Evolutionary conservation across 2,113 vertebrate genomes (phyloP), one percentile per base, ranked within the genome.

Genomic region (Capreolus pygargus): DNA sequence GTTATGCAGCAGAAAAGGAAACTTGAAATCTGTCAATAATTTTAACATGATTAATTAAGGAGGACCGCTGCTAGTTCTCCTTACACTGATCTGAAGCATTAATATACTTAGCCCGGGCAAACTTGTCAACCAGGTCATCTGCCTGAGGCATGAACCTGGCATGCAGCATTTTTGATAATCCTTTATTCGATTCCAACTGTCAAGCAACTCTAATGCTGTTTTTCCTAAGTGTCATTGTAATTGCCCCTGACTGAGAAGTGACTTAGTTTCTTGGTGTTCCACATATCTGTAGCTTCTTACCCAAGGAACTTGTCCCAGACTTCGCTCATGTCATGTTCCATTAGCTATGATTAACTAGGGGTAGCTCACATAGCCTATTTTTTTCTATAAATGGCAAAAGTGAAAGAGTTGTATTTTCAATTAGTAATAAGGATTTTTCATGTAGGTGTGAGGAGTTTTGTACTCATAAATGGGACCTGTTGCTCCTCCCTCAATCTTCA

Each of bases 71-170:
- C 88, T 98, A 92, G 96, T 96, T 96, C 85, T 86, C 82, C 55
- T 98, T 98, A 97, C 5, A 28, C 36, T 96, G 98, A 98, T 97
- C 97, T 97, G 78, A 98, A 91, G 76, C 55, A 50, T 96, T 98
- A 96, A 97, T 93, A 97, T 79, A 97, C 95, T 97, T 96, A 98
- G 88, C 83, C 94, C 81, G 91, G 94, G 90, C 92, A 94, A 96
- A 82, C 57, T 82, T 98, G 97, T 97, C 97, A 98, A 93, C 85
- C 90, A 94, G 97, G 97, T 97, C 97, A 92, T 76, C 95, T 84
- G 97, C 98, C 96, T 86, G 83, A 94, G 98, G 97, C 98, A 89
- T 50, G 67, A 98, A 94, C 67, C 91, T 84, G 95, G 90, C 94
- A 94, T 86, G 89, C 21, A 93, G 70, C 92, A 89, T 86, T 98